These are phyloP conservation scores for Protomyctophum bolini DNA, from an alignment of 2,113 vertebrate genomes.

Conservation along the genomic window DNA sequence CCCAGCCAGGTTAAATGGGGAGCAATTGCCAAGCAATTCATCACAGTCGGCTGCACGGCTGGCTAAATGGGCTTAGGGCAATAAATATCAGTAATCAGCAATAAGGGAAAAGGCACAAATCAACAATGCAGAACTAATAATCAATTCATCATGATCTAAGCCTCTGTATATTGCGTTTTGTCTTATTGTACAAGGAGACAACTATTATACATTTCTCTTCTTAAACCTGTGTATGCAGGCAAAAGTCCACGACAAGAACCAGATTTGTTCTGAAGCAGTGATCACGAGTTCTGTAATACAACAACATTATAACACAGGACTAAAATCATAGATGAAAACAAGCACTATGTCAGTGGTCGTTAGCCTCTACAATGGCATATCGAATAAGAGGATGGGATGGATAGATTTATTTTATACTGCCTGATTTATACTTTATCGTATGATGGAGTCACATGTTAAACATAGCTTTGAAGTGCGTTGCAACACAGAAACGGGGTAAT, in stretches of 20 bases:
- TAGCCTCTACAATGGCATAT: too few species aligned
- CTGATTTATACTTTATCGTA: too few species aligned
- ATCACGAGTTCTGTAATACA: not conserved
- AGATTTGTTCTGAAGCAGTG: not conserved
- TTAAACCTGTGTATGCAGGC: not conserved
- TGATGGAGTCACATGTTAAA: not conserved
- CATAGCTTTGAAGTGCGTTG: not conserved
- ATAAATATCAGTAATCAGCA: constrained; percentile 78
- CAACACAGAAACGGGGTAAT: not conserved
- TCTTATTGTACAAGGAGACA: constrained; percentile 32
- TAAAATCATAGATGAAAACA: not conserved
- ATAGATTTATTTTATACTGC: too few species aligned
- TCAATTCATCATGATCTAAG: constrained; percentile 68
- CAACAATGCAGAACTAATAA: constrained; percentile 68
- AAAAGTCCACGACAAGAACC: not conserved
- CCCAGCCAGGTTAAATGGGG: constrained; percentile 63
- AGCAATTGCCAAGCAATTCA: constrained; percentile 76
- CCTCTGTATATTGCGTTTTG: constrained; percentile 34
- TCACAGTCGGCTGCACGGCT: constrained; percentile 61
- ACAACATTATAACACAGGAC: not conserved
- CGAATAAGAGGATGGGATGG: too few species aligned
- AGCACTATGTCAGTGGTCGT: constrained; percentile 13
- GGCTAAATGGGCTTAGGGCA: constrained; percentile 71
- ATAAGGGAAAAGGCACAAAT: constrained; percentile 65
- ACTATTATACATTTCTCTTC: not conserved